These are phyloP conservation scores for Steinernema hermaphroditum DNA, from an alignment of 2,888 invertebrate genomes.

Conservation along the genomic window DNA sequence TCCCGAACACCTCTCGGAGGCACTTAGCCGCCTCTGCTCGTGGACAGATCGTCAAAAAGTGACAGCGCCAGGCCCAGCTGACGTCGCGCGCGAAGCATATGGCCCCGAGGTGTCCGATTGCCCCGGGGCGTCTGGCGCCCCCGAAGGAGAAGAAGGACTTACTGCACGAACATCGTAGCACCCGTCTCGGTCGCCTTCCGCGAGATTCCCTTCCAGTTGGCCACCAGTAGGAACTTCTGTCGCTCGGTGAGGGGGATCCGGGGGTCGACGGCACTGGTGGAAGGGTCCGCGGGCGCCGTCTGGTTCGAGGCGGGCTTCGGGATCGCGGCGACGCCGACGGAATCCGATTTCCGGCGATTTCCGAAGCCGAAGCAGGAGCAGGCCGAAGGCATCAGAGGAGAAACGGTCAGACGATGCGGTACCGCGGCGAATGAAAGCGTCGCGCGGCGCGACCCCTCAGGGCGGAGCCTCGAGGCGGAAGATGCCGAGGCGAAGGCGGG, in stretches of 20 bases:
- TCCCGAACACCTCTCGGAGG: not conserved
- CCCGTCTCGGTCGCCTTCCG: constrained; percentile 86
- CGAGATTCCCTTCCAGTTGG: constrained; percentile 87
- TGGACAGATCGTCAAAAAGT: constrained; percentile 16
- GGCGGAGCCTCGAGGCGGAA: not conserved
- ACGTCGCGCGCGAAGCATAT: constrained; percentile 22
- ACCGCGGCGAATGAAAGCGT: not conserved
- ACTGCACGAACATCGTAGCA: constrained; percentile 86
- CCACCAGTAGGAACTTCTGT: constrained; percentile 84
- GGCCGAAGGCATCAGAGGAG: constrained; percentile 21
- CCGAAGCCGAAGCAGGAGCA: constrained; percentile 24
- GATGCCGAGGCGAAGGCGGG: not conserved
- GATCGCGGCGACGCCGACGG: constrained; percentile 13
- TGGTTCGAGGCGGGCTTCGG: constrained; percentile 23
- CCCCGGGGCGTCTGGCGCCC: not conserved
- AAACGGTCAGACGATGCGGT: constrained; percentile 17
- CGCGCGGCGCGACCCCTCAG: constrained; percentile 11
- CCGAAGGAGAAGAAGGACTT: not conserved
- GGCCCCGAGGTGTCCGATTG: constrained; percentile 29
- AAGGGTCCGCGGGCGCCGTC: constrained; percentile 17
- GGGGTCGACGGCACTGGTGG: constrained; percentile 72
- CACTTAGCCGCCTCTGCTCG: not conserved
- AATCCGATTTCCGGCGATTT: constrained; percentile 18
- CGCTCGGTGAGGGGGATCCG: constrained; percentile 81
- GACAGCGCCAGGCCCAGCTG: constrained; percentile 27